Percentiles rank a stretch among this genome's conserved stretches.
phyloP scores from a whole-genome alignment of 2,113 vertebrate genomes.

The Thalassoma bifasciatum region DNA sequence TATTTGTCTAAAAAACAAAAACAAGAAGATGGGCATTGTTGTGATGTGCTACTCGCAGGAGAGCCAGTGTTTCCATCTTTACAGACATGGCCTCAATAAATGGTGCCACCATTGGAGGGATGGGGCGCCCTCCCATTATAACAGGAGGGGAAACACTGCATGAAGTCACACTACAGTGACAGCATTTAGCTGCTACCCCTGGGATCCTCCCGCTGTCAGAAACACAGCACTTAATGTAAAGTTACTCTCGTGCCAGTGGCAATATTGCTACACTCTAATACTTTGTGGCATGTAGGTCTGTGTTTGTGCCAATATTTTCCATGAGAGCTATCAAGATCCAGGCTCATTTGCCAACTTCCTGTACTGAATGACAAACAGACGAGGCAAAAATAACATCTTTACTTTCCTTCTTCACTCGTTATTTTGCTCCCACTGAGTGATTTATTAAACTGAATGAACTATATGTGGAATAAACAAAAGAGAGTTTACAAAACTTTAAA shows the following conservation, averaged over 20 bases:
- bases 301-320: background rate
- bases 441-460: background rate
- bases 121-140: no score
- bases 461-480: background rate
- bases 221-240: slow-evolving; percentile 14
- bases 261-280: background rate
- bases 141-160: no score
- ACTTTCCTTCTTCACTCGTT: background rate
- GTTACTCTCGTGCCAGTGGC: slow-evolving; percentile 21
- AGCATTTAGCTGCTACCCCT: slow-evolving; percentile 7
- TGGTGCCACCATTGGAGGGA: no score
- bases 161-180: background rate
- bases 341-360: background rate
- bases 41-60: no score
- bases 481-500: background rate
- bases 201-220: slow-evolving; percentile 2
- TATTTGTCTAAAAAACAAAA: no score
- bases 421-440: background rate
- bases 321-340: slow-evolving; percentile 1
- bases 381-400: background rate
- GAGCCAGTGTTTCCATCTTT: no score
- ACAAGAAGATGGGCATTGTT: no score
- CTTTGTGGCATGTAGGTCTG: slow-evolving; percentile 12
- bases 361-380: background rate
- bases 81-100: no score